Evolutionary conservation across 2,113 vertebrate species (phyloP).

Genomic region (Sinosuthora webbiana): DNA sequence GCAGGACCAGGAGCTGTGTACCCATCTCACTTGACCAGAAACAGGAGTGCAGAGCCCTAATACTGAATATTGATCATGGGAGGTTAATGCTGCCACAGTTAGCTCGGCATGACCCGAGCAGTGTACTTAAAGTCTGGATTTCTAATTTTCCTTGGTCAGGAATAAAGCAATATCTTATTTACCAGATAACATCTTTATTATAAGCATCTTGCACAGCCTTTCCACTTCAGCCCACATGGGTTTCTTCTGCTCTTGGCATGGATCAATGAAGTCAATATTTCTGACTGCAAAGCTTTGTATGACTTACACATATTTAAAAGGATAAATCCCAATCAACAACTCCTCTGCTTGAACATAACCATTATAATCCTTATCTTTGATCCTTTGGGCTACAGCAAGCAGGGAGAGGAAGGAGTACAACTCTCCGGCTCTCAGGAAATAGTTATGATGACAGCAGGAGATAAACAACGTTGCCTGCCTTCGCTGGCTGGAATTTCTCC

Average conservation of each 20-base stretch:
- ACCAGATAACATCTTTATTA: constrained; percentile 65
- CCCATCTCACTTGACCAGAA: background rate
- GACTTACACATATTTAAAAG: constrained; percentile 71
- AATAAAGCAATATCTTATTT: constrained; percentile 1
- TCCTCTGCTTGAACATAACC: constrained; percentile 39
- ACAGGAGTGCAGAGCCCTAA: background rate
- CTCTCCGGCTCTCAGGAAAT: background rate
- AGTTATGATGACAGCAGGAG: background rate
- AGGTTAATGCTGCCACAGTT: background rate
- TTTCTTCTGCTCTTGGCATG: constrained; percentile 55
- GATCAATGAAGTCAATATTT: constrained; percentile 73
- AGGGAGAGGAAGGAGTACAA: background rate
- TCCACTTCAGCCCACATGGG: constrained; percentile 30
- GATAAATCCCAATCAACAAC: constrained; percentile 65
- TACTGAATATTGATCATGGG: background rate
- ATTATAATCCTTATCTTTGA: constrained; percentile 69
- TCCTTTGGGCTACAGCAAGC: constrained; percentile 49
- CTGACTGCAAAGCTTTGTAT: constrained; percentile 63
- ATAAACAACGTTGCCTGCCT: background rate
- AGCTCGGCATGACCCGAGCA: constrained; percentile 10
- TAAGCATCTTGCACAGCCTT: constrained; percentile 34
- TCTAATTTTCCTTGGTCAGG: background rate
- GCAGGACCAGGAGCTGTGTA: background rate
- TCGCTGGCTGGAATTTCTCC: constrained; percentile 23
- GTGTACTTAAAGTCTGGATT: background rate